Conservation (phyloP, 1,140 invertebrate genomes). For the Radopholus similis region DNA sequence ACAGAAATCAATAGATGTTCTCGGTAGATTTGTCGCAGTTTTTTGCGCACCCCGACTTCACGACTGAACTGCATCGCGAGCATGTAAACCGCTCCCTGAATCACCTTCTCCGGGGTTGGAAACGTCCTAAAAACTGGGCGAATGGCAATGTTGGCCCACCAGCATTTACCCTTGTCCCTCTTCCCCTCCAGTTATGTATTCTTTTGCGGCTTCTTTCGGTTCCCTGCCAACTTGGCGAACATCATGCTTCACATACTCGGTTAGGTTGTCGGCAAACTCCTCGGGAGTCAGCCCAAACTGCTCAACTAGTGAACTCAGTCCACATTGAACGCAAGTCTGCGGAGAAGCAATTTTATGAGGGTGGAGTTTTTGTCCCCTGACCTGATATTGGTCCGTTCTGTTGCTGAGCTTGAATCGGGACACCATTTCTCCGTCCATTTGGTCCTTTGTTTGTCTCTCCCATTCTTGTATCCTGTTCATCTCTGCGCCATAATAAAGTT, state of each 20-base stretch:
- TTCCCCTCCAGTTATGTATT: no score
- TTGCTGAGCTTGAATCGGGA: constrained; percentile 76
- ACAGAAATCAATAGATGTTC: constrained; percentile 80
- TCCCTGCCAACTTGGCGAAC: constrained; percentile 82
- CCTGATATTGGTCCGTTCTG: constrained; percentile 75
- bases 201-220: constrained; percentile 39
- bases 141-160: background rate
- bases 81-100: constrained; percentile 83
- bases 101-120: constrained; percentile 58
- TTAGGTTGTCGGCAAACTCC: constrained; percentile 90
- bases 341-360: background rate
- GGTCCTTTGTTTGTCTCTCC: constrained; percentile 22
- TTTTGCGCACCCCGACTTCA: constrained; percentile 78
- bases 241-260: constrained; percentile 86
- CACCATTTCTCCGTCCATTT: constrained; percentile 66
- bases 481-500: constrained; percentile 42
- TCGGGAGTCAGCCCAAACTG: constrained; percentile 88
- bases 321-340: constrained; percentile 43
- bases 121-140: constrained; percentile 59
- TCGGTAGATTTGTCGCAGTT: constrained; percentile 81
- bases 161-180: constrained; percentile 27
- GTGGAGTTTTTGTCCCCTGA: background rate
- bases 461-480: constrained; percentile 40
- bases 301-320: constrained; percentile 41
- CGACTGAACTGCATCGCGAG: constrained; percentile 85